Conservation (phyloP, 2,888 invertebrate species). For the Chromoteleia sp. region DNA sequence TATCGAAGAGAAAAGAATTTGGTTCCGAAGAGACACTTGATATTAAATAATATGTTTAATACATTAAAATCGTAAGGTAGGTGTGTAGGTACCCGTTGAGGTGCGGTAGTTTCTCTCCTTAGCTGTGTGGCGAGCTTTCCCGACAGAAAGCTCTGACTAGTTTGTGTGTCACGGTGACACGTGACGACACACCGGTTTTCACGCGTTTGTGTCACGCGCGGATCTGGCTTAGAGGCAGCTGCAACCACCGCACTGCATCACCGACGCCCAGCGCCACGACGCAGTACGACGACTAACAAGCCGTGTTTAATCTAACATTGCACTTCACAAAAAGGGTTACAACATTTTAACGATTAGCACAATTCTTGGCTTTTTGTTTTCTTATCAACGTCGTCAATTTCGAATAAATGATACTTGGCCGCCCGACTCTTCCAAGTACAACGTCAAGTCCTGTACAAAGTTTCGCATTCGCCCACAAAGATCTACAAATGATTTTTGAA, state of each 20-base stretch:
- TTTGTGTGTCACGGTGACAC: constrained; percentile 79
- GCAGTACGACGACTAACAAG: constrained; percentile 84
- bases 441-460: constrained; percentile 49
- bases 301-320: constrained; percentile 79
- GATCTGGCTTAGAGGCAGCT: constrained; percentile 80
- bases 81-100: constrained; percentile 83
- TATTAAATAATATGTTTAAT: constrained; percentile 68
- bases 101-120: constrained; percentile 83
- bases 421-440: constrained; percentile 50
- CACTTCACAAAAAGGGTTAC: constrained; percentile 79
- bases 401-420: constrained; percentile 50
- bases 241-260: constrained; percentile 84
- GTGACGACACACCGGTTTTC: constrained; percentile 76
- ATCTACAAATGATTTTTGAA: constrained; percentile 42
- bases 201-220: constrained; percentile 77
- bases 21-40: constrained; percentile 48
- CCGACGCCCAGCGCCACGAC: constrained; percentile 84
- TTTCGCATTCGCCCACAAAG: constrained; percentile 39
- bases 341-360: constrained; percentile 73
- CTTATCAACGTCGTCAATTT: constrained; percentile 62
- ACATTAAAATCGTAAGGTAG: constrained; percentile 79
- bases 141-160: constrained; percentile 82
- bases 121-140: constrained; percentile 82
- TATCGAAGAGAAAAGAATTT: constrained; percentile 7
- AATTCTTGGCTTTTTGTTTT: constrained; percentile 49